Evolutionary conservation across 64 coral and sea anemone species (phyloP).

Genomic region (Hydrozoanthus tunicans): DNA sequence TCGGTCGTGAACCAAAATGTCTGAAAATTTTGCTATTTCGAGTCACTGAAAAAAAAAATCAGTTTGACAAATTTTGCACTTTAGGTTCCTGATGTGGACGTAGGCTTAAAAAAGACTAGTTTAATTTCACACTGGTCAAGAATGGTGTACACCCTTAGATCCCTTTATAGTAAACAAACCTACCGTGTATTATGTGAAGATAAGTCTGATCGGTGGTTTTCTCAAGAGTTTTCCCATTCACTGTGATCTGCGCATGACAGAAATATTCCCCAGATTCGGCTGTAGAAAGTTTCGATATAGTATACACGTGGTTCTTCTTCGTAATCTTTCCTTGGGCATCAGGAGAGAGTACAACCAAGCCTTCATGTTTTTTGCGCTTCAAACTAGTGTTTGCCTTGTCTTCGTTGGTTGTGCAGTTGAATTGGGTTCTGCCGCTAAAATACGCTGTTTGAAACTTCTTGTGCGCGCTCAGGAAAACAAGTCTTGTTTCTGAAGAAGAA

Average conservation of each 20-base stretch:
- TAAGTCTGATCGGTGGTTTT: not conserved
- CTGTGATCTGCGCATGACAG: not conserved
- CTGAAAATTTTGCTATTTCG: too few species aligned
- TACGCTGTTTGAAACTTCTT: not conserved
- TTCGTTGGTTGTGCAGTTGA: slow-evolving; percentile 38
- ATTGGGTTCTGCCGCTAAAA: not conserved
- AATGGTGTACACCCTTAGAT: too few species aligned
- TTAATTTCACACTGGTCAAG: too few species aligned
- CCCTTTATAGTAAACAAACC: not conserved
- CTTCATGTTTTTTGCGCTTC: not conserved
- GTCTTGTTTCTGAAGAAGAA: not conserved
- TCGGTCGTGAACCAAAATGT: too few species aligned
- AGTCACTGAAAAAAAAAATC: too few species aligned
- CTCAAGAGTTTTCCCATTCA: not conserved
- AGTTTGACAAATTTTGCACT: too few species aligned
- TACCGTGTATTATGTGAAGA: not conserved
- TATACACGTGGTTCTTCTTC: slow-evolving; percentile 8
- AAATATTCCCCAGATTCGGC: not conserved
- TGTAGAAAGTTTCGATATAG: not conserved
- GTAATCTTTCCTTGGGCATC: not conserved
- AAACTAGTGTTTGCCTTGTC: slow-evolving; percentile 1
- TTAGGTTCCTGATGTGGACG: too few species aligned
- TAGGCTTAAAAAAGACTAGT: too few species aligned
- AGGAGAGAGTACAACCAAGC: not conserved
- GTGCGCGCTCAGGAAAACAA: not conserved